Conservation (phyloP, 2,888 invertebrate species). For the Barypeithes pellucidus region DNA sequence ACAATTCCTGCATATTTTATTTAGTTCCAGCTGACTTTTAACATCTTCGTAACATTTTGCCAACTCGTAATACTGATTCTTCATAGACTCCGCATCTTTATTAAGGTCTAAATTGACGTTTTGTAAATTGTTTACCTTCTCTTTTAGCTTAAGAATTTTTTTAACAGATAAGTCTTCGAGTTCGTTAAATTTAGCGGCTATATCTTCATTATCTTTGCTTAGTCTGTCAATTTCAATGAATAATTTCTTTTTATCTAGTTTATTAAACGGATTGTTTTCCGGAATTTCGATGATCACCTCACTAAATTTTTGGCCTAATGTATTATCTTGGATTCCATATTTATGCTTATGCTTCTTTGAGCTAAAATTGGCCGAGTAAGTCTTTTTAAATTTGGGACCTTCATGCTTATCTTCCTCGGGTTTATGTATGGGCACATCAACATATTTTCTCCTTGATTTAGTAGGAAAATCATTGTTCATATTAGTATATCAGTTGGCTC, state of each 20-base stretch:
- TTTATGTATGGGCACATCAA: slow-evolving; percentile 65
- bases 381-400: slow-evolving; percentile 54
- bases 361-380: slow-evolving; percentile 65
- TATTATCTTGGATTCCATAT: slow-evolving; percentile 40
- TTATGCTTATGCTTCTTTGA: slow-evolving; percentile 57
- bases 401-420: slow-evolving; percentile 46
- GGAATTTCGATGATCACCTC: slow-evolving; percentile 60
- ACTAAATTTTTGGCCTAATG: slow-evolving; percentile 49
- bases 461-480: slow-evolving; percentile 56
- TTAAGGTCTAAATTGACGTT: slow-evolving; percentile 77
- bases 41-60: slow-evolving; percentile 73
- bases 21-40: slow-evolving; percentile 71
- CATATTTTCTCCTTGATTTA: slow-evolving; percentile 62
- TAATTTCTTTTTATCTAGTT: slow-evolving; percentile 63
- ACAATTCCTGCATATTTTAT: slow-evolving; percentile 69
- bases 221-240: slow-evolving; percentile 73
- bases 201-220: slow-evolving; percentile 72
- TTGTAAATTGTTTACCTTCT: slow-evolving; percentile 74
- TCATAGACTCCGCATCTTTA: slow-evolving; percentile 76
- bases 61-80: slow-evolving; percentile 72
- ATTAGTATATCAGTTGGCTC: background rate
- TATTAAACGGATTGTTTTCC: slow-evolving; percentile 56
- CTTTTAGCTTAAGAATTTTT: slow-evolving; percentile 76
- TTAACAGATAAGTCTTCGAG: slow-evolving; percentile 71
- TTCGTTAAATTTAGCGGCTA: slow-evolving; percentile 73